These are phyloP conservation scores for Pristionchus entomophagus DNA, from an alignment of 2,888 invertebrate genomes.

Conservation along the genomic window DNA sequence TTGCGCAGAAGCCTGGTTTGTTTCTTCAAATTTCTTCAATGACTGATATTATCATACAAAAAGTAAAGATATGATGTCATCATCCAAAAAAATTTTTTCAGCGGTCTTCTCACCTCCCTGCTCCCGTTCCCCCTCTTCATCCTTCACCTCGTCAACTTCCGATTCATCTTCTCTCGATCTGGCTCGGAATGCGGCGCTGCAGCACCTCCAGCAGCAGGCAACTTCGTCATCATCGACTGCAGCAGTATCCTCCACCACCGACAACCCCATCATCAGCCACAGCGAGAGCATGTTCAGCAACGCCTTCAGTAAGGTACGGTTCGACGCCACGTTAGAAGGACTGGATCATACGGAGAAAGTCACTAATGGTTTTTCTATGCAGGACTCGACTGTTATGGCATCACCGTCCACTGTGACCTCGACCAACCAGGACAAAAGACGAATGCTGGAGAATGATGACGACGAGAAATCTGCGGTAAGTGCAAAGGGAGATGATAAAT, in stretches of 20 bases:
- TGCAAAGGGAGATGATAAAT: no score
- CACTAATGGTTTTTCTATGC: no score
- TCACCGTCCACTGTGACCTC: neutral
- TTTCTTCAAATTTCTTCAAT: no score
- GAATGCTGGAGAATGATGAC: neutral
- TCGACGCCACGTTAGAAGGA: neutral
- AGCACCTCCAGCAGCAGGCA: neutral
- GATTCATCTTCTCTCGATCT: neutral
- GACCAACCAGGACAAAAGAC: neutral
- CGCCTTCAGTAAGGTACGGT: conserved; percentile 54
- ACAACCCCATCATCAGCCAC: conserved; percentile 55
- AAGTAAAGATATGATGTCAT: no score
- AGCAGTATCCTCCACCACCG: conserved; percentile 37
- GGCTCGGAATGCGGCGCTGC: neutral
- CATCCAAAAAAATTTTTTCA: neutral
- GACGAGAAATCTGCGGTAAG: conserved; percentile 63
- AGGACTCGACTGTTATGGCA: no score
- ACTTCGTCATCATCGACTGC: no score
- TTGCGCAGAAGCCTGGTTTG: neutral
- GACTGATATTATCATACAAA: neutral
- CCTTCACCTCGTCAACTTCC: no score
- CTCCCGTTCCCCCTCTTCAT: neutral
- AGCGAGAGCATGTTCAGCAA: conserved; percentile 64
- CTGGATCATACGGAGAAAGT: neutral
- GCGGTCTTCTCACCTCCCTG: conserved; percentile 24